Base-by-base conservation (phyloP, 1,140 invertebrate species). In the Sycophaga agraensis region DNA sequence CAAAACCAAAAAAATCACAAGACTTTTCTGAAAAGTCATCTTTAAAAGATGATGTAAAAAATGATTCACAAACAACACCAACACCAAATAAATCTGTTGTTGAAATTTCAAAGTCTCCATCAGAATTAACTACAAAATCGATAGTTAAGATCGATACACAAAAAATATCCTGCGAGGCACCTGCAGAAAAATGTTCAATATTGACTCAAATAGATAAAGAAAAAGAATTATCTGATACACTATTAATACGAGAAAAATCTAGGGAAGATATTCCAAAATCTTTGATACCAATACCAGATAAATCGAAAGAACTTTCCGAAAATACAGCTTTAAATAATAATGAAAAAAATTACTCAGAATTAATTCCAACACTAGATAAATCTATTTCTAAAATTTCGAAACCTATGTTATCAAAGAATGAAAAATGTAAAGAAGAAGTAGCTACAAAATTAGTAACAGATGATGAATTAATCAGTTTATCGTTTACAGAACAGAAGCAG, bases 401-500 rank as follows among this genome's bases (percentile, higher is more conserved):
- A 39, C 35, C 53, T 2, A 31, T 39, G 21, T 40, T 54, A 40
- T 37, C 59, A 14, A 12, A 21, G 1, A 34, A 55, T 42, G 28
- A 62, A 57, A 59, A 63, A 55, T 56, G 42, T 19, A 58, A 59
- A 43, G 64, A 60, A 54, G 55, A 60, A 19, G 11, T 56, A 57
- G 60, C 55, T 21, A 59, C 61, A 43, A 12, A 56, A 11, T 16
- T 31, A 17, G 56, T 22, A 16, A 55, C 48, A 59, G 19, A 62
- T 49, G 55, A 51, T 43, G 26, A 34, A 42, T n/a, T n/a, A n/a
- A n/a, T n/a, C n/a, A n/a, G n/a, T n/a, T n/a, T n/a, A n/a, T n/a
- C n/a, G n/a, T n/a, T n/a, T n/a, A 31, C 28, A 31, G 28, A 31
- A 6, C 28, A 31, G 11, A 31, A 31, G 4, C 5, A 6, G 11